Conservation (phyloP, 2,113 vertebrate genomes). For the Menidia beryllina region DNA sequence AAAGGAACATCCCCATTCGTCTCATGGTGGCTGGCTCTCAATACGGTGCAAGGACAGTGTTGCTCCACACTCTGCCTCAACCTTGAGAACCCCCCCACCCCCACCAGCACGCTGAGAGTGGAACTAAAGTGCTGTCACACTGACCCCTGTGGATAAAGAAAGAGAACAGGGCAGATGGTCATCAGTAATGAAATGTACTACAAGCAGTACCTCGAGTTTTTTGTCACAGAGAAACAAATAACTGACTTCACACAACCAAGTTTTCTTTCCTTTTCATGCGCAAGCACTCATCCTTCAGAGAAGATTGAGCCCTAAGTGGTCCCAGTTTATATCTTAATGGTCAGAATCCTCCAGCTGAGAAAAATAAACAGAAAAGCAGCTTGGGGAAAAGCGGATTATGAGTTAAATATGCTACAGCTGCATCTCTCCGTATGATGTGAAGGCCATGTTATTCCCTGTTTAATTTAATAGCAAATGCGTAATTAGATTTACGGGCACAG, state of each 20-base stretch:
- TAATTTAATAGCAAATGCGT: conserved; percentile 87
- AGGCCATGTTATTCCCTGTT: conserved; percentile 86
- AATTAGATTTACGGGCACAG: conserved; percentile 89
- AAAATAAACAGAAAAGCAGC: conserved; percentile 50
- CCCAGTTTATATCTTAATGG: conserved; percentile 49
- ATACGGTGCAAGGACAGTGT: conserved; percentile 61
- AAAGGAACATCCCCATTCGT: conserved; percentile 37
- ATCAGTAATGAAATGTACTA: conserved; percentile 53
- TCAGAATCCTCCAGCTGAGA: conserved; percentile 47
- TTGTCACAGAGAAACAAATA: conserved; percentile 21
- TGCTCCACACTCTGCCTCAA: conserved; percentile 57
- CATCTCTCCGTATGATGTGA: conserved; percentile 61
- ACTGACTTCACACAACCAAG: conserved; percentile 13
- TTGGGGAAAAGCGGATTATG: conserved; percentile 53
- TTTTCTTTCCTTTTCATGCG: background rate
- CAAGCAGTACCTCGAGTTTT: conserved; percentile 25
- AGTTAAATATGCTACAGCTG: conserved; percentile 58
- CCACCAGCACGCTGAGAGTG: conserved; percentile 30
- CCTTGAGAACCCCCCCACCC: conserved; percentile 56
- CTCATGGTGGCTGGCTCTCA: conserved; percentile 30
- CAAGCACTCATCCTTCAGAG: background rate
- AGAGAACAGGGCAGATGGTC: conserved; percentile 50
- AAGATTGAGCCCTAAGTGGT: conserved; percentile 8
- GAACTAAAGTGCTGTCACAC: conserved; percentile 52
- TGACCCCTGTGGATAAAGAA: conserved; percentile 69